Evolutionary conservation across 2,113 vertebrate species (phyloP).

Genomic region (Ammodytes dubius): DNA sequence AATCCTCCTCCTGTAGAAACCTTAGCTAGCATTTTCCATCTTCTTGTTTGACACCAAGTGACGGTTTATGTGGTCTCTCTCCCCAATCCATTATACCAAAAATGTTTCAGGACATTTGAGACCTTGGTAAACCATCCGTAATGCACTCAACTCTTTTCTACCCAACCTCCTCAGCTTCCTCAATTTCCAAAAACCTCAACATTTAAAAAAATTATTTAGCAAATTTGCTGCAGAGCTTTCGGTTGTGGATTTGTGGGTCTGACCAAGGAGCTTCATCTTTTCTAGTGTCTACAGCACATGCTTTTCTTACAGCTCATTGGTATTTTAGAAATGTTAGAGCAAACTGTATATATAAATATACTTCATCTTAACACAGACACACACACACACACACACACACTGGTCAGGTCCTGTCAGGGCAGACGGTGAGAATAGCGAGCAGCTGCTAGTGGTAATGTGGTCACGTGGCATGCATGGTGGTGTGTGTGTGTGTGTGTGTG

Average conservation of each 20-base stretch:
- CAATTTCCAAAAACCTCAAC: conserved; percentile 28
- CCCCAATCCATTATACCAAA: neutral
- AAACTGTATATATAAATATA: conserved; percentile 49
- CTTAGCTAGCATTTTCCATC: neutral
- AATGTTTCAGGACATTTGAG: conserved; percentile 26
- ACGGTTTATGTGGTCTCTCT: conserved; percentile 23
- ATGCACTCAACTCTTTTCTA: neutral
- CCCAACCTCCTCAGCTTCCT: neutral
- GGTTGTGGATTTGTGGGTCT: neutral
- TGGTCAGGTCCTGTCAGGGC: conserved; percentile 66
- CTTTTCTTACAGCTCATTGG: conserved; percentile 21
- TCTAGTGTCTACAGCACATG: conserved; percentile 15
- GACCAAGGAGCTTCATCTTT: neutral
- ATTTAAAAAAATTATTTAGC: conserved; percentile 7
- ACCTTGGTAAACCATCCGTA: neutral
- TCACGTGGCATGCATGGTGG: conserved; percentile 65
- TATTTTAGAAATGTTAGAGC: conserved; percentile 51
- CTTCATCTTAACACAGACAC: conserved; percentile 17
- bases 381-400: conserved; percentile 41
- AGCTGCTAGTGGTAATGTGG: conserved; percentile 75
- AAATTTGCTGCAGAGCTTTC: conserved; percentile 23
- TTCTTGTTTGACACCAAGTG: conserved; percentile 2
- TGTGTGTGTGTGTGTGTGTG: conserved; percentile 53
- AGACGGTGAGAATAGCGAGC: conserved; percentile 66
- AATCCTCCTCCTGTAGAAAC: neutral